Evolutionary conservation across 2,888 invertebrate species (phyloP).

Genomic region (Beris chalybata): DNA sequence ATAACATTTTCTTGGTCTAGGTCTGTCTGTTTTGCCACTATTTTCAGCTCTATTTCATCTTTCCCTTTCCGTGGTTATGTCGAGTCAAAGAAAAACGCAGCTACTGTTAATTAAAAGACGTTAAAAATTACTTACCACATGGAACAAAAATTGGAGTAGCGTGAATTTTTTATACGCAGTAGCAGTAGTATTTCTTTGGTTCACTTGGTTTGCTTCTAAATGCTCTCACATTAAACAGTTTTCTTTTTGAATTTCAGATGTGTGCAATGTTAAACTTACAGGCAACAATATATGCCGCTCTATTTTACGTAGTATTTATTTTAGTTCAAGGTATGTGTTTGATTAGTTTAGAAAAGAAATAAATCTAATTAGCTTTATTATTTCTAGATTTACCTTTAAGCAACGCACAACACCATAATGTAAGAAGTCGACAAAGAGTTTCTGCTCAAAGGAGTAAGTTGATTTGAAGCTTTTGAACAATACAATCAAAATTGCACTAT

Average conservation of each 20-base stretch:
- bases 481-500: too few relatives aligned
- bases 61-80: too few relatives aligned
- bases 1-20: too few relatives aligned
- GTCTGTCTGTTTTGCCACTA: too few relatives aligned
- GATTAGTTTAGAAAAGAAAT: background rate
- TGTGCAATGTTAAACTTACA: constrained; percentile 20
- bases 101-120: background rate
- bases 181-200: too few relatives aligned
- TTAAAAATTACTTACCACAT: background rate
- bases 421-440: background rate
- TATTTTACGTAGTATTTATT: constrained; percentile 29
- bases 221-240: too few relatives aligned
- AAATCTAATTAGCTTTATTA: background rate
- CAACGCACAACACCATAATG: constrained; percentile 21
- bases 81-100: too few relatives aligned
- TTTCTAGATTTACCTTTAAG: constrained; percentile 28
- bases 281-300: constrained; percentile 2
- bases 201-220: too few relatives aligned
- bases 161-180: too few relatives aligned
- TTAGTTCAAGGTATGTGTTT: constrained; percentile 25
- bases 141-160: background rate
- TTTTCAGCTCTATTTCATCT: too few relatives aligned
- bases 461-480: too few relatives aligned
- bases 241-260: constrained; percentile 14
- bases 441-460: constrained; percentile 3